Evolutionary conservation across 2,113 vertebrate species (phyloP), one percentile per base, ranked within the genome.

Genomic region (Stomatorhinus ivindoensis): DNA sequence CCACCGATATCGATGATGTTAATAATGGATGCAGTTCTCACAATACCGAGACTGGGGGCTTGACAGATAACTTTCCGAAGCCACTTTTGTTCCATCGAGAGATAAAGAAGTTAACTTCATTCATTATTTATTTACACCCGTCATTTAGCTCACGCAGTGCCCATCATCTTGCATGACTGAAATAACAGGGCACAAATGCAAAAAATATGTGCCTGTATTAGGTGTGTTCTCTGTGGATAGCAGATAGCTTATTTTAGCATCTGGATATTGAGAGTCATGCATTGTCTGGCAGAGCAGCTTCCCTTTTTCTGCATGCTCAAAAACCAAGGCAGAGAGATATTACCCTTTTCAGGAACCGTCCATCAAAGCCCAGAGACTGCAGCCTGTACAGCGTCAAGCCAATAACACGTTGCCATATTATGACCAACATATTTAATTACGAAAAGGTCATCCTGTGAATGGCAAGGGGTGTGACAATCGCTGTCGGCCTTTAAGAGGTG

Each of bases 11-110:
- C 47, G 48, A 87, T 39, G 85, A 35, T 15, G 48, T 87, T 53
- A 87, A 87, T 87, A 53, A 87, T 87, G 85, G n/a, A 87, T 53
- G 85, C 85, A 87, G 50, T 35, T 27, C 27, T 51, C 85, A 87
- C 85, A 87, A 53, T 87, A 31, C 27, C 50, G 50, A 35, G 27
- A 47, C 24, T 85, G 83, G 85, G 13, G 85, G 27, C 50, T 35
- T 21, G n/a, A 39, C 47, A 53, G 48, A 35, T 53, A 53, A 87
- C 85, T 53, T 87, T 53, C 50, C 85, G 17, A 87, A 35, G 47
- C 50, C 50, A 55, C 85, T 53, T 87, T 87, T 87, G 85, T 87
- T 53, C 50, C 27, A 53, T 53, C 27, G 61, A 13, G 61, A 87
- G 15, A 87, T 10, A 24, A n/a, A 44, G 44, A 50, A 31, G 48